Percentiles rank a stretch among this genome's conserved stretches.
Conservation (phyloP, 2,888 invertebrate genomes). For the Lordiphosa fenestrarum region DNA sequence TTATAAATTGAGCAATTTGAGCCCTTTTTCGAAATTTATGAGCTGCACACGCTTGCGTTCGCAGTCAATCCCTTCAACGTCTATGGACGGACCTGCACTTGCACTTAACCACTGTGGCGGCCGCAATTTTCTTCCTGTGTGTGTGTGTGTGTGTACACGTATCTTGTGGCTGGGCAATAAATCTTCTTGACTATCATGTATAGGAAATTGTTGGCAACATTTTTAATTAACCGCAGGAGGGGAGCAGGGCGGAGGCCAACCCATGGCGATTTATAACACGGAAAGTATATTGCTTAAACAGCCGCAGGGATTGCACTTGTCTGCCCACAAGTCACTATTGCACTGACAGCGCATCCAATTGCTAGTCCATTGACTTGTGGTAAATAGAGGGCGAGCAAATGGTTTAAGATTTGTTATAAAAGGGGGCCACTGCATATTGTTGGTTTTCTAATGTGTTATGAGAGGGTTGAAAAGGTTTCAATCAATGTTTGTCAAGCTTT, state of each 20-base stretch:
- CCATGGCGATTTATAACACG: conserved; percentile 37
- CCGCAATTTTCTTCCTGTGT: conserved; percentile 4
- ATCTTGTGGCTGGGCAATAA: conserved; percentile 44
- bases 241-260: conserved; percentile 7
- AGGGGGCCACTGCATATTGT: too few relatives aligned
- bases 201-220: conserved; percentile 38
- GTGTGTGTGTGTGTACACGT: conserved; percentile 5
- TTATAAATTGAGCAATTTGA: conserved; percentile 55
- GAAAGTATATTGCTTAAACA: not conserved
- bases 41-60: conserved; percentile 16
- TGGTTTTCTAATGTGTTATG: too few relatives aligned
- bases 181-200: conserved; percentile 28
- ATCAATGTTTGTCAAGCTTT: too few relatives aligned
- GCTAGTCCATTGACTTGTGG: too few relatives aligned
- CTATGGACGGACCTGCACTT: conserved; percentile 9
- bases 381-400: too few relatives aligned
- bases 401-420: too few relatives aligned
- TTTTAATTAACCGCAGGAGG: conserved; percentile 57
- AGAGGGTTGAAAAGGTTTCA: too few relatives aligned
- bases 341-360: too few relatives aligned
- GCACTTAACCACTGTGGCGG: not conserved
- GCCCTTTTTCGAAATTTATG: conserved; percentile 51
- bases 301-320: too few relatives aligned
- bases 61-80: not conserved
- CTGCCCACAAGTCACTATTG: too few relatives aligned